These are phyloP conservation scores for Acrossocheilus wenchowensis DNA, from an alignment of 2,797 vertebrate species.

Conservation along the genomic window DNA sequence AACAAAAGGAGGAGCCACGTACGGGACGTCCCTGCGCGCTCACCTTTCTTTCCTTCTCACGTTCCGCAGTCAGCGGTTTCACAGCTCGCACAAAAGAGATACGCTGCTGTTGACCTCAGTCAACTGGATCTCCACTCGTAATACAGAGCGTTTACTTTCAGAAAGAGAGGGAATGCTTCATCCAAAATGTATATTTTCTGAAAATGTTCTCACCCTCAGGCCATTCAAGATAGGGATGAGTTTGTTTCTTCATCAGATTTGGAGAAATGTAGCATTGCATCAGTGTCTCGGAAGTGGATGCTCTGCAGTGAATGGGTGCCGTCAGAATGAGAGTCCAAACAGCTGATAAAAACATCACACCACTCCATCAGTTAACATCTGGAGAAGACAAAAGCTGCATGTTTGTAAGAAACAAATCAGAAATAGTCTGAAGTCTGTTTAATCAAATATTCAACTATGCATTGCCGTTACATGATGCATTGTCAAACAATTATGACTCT, in stretches of 20 bases:
- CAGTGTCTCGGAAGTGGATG: background rate
- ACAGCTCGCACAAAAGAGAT: conserved; percentile 60
- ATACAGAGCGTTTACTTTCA: background rate
- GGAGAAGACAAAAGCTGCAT: too few relatives aligned
- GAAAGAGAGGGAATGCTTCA: background rate
- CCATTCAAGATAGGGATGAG: background rate
- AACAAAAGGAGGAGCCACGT: conserved; percentile 62
- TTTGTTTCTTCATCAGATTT: background rate
- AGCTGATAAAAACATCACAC: background rate
- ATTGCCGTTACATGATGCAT: background rate
- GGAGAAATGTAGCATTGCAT: background rate
- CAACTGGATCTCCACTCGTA: conserved; percentile 5
- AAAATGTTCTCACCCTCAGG: background rate
- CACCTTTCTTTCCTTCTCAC: conserved; percentile 56
- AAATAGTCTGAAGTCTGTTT: background rate
- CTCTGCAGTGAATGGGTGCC: background rate
- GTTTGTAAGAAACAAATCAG: too few relatives aligned
- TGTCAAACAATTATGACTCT: background rate
- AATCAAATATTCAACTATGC: background rate
- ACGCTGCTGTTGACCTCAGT: conserved; percentile 49
- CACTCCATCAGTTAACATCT: background rate
- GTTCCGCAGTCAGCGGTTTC: conserved; percentile 57
- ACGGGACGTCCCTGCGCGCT: conserved; percentile 60
- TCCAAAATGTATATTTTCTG: background rate
- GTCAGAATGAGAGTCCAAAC: background rate